Base-by-base conservation (phyloP, 2,113 vertebrate species). In the Melanerpes formicivorus region DNA sequence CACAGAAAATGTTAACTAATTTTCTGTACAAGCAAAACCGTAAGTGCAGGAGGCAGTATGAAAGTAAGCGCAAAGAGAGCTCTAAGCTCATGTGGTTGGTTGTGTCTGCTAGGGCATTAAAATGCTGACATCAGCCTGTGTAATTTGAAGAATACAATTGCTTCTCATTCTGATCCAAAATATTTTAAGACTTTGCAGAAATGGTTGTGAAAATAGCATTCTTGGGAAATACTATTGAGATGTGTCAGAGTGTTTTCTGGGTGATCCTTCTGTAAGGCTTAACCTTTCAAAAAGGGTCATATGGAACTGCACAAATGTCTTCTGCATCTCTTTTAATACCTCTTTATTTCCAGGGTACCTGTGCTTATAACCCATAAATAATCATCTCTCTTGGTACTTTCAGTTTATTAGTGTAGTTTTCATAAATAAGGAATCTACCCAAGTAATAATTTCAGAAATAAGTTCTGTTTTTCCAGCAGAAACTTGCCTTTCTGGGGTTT, bases 301-400 rank as follows among this genome's bases (percentile, higher is more conserved):
- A 26, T 37, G 14, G 50, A 82, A n/a, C 25, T 44, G 13, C 52
- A 77, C 22, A 70, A 77, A 65, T 62, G 32, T 46, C 25, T 77
- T 67, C 64, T 58, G 27, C 37, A 63, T 63, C 60, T 25, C 60
- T 34, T 62, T 23, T 25, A 52, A 52, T 34, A 10, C 65, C 29
- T 90, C 14, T 79, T n/a, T 25, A 14, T 80, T 94, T 56, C 66
- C 10, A 6, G 18, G 5, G 2, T n/a, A 22, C 40, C 11, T 54
- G 5, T 66, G 48, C 14, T 81, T 0, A 0, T 0, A 0, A n/a
- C 55, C n/a, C 5, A 1, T 67, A 75, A 63, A 6, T 60, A 62
- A 55, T 82, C 8, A 11, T 50, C 14, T 78, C n/a, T 78, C 14
- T 40, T 32, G 13, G 55, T 15, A 34, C 29, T 69, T 75, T 14